phyloP scores from a whole-genome alignment of 2,113 vertebrate genomes.

The Scophthalmus maximus region DNA sequence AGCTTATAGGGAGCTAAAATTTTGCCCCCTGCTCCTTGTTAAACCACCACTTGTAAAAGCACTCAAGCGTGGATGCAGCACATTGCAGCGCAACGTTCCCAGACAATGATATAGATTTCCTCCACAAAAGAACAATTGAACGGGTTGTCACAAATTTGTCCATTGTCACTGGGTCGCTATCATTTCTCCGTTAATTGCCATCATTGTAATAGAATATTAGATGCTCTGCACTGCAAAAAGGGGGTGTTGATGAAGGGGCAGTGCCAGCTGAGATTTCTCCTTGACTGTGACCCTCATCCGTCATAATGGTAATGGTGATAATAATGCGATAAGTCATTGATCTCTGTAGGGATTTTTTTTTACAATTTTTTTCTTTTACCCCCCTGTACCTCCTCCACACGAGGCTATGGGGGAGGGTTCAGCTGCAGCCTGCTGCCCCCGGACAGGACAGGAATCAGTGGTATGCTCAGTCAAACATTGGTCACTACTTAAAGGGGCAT shows the following conservation, averaged over 20 bases:
- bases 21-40: slow-evolving; percentile 77
- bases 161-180: slow-evolving; percentile 78
- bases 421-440: slow-evolving; percentile 10
- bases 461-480: too few species aligned
- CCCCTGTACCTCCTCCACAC: slow-evolving; percentile 5
- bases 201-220: slow-evolving; percentile 79
- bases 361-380: slow-evolving; percentile 2
- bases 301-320: slow-evolving; percentile 61
- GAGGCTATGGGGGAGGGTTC: slow-evolving; percentile 7
- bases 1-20: slow-evolving; percentile 74
- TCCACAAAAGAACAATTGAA: slow-evolving; percentile 79
- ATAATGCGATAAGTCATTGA: slow-evolving; percentile 63
- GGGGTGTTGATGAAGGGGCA: slow-evolving; percentile 69
- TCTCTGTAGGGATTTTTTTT: slow-evolving; percentile 23
- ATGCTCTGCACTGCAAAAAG: slow-evolving; percentile 53
- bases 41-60: slow-evolving; percentile 77
- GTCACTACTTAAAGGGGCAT: too few species aligned
- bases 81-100: slow-evolving; percentile 69
- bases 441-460: too few species aligned
- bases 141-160: slow-evolving; percentile 81
- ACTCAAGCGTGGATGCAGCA: slow-evolving; percentile 73
- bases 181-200: slow-evolving; percentile 76
- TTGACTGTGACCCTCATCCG: slow-evolving; percentile 68
- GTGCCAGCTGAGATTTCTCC: slow-evolving; percentile 62
- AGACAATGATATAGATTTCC: slow-evolving; percentile 79